Evolutionary conservation across 2,888 invertebrate genomes (phyloP).

Genomic region (Mactromeris polynyma): DNA sequence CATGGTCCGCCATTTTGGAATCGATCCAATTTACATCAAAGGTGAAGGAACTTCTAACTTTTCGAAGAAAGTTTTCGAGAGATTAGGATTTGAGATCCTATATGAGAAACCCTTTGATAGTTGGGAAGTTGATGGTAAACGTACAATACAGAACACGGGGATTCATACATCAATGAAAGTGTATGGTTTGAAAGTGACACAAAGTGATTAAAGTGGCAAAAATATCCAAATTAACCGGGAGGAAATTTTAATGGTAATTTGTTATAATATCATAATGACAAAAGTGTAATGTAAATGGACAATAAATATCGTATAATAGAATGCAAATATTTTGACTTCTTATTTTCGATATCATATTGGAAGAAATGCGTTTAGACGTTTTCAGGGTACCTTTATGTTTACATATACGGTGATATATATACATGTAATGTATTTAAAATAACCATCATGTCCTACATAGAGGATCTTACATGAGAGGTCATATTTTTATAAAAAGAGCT

Average conservation of each 20-base stretch:
- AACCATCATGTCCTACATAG: too few species aligned
- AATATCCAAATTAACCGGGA: neutral
- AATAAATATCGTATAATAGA: too few species aligned
- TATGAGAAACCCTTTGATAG: conserved; percentile 27
- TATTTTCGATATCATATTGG: neutral
- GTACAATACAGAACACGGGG: conserved; percentile 30
- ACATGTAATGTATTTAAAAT: too few species aligned
- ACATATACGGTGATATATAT: too few species aligned
- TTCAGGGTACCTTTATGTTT: too few species aligned
- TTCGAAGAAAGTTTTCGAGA: conserved; percentile 43
- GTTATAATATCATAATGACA: neutral
- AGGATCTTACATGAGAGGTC: too few species aligned
- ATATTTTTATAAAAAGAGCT: too few species aligned
- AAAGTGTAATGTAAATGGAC: too few species aligned
- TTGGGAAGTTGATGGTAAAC: conserved; percentile 35
- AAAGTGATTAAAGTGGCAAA: neutral
- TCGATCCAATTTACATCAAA: conserved; percentile 41
- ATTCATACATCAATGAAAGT: conserved; percentile 36
- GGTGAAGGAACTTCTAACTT: conserved; percentile 44
- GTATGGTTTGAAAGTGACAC: conserved; percentile 34
- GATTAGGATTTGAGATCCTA: conserved; percentile 32
- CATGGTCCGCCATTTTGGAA: conserved; percentile 41
- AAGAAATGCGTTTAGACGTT: neutral
- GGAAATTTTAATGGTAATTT: neutral
- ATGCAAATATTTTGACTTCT: neutral